A percentile compares a stretch with the other conserved stretches of the same genome.
phyloP scores from a whole-genome alignment of 2,113 vertebrate genomes.

The Helogale parvula region DNA sequence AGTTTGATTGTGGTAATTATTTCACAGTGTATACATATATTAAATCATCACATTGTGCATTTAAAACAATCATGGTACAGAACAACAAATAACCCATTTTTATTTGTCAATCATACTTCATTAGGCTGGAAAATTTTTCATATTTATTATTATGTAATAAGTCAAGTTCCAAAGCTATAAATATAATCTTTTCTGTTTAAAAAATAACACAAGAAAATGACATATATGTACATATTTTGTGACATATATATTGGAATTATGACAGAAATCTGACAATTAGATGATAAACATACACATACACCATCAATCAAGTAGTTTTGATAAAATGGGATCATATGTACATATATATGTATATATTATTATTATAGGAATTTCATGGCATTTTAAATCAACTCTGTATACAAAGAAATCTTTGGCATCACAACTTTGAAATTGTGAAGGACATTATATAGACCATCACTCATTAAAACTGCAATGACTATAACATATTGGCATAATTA shows the following conservation, averaged over 20 bases:
- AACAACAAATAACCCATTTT: background rate
- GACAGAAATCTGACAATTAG: background rate
- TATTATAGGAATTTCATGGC: background rate
- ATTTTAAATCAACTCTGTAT: background rate
- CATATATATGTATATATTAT: background rate
- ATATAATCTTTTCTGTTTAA: background rate
- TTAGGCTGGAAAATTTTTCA: background rate
- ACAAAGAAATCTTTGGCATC: background rate
- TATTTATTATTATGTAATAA: background rate
- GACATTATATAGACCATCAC: background rate
- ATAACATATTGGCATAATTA: background rate
- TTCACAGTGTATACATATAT: background rate
- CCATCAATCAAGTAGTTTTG: background rate
- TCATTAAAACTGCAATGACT: background rate
- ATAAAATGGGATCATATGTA: background rate
- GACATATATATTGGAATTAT: background rate
- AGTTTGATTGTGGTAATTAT: background rate
- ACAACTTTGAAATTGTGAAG: background rate
- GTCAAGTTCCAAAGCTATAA: background rate
- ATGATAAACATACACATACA: background rate
- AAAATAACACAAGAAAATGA: background rate
- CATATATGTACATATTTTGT: background rate
- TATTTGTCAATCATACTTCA: background rate
- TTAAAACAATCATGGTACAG: background rate
- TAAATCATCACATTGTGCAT: background rate